phyloP scores from a whole-genome alignment of 2,113 vertebrate genomes.

The Pluvianellus socialis region DNA sequence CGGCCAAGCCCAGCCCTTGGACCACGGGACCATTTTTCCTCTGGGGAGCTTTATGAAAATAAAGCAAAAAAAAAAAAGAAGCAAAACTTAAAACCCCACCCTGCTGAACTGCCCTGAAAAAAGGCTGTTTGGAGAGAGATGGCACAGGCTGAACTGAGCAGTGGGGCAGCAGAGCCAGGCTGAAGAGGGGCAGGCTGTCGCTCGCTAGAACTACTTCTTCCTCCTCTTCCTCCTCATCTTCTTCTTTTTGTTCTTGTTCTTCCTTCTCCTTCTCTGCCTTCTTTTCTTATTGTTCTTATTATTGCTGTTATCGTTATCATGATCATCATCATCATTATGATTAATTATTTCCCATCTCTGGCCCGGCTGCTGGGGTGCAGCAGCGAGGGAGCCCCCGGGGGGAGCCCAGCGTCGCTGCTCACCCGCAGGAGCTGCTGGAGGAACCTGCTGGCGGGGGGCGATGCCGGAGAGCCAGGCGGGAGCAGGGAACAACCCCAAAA shows the following conservation, averaged over 20 bases:
- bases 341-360: neutral
- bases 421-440: neutral
- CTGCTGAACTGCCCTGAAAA: too few species aligned
- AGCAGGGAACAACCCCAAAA: neutral
- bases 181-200: too few species aligned
- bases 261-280: too few species aligned
- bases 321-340: neutral
- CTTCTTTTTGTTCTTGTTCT: neutral
- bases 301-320: too few species aligned
- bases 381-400: too few species aligned
- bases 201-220: neutral
- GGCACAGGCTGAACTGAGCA: rapidly evolving
- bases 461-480: neutral
- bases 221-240: neutral
- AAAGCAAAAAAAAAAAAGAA: too few species aligned
- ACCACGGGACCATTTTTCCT: neutral
- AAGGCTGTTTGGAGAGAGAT: neutral
- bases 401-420: too few species aligned
- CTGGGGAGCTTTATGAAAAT: neutral
- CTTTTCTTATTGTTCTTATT: neutral
- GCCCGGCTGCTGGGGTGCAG: neutral
- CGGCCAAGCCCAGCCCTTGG: neutral
- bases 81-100: neutral
- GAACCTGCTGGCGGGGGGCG: neutral
- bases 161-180: neutral